These are phyloP conservation scores for Rhabditoides inermis DNA, from an alignment of 2,888 invertebrate species.

Conservation along the genomic window DNA sequence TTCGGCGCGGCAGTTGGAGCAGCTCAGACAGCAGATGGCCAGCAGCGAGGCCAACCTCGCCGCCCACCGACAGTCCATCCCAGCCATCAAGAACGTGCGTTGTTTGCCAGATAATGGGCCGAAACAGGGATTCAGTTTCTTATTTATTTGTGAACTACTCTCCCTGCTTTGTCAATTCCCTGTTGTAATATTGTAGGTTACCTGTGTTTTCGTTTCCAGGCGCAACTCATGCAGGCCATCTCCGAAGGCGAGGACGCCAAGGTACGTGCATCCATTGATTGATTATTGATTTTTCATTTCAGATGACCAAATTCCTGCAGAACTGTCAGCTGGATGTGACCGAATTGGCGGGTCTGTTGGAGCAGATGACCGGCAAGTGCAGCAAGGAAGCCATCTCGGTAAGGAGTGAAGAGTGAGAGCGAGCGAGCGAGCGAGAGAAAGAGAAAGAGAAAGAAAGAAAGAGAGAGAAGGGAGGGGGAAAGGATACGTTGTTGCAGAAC, in stretches of 20 bases:
- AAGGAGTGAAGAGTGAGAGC: slow-evolving; percentile 3
- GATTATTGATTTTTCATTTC: too few relatives aligned
- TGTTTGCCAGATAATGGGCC: too few relatives aligned
- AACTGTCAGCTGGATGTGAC: slow-evolving; percentile 71
- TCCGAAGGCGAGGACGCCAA: slow-evolving; percentile 8
- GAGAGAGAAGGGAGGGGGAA: background rate
- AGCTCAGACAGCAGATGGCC: slow-evolving; percentile 69
- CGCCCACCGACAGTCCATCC: slow-evolving; percentile 79
- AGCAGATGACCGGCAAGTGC: slow-evolving; percentile 81
- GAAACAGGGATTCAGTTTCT: too few relatives aligned
- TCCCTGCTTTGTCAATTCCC: background rate
- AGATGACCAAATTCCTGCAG: slow-evolving; percentile 42
- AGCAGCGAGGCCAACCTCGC: slow-evolving; percentile 90
- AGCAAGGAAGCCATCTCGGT: slow-evolving; percentile 91
- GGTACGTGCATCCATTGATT: too few relatives aligned
- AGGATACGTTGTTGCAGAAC: slow-evolving; percentile 56
- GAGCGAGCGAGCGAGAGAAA: too few relatives aligned
- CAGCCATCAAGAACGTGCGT: slow-evolving; percentile 70
- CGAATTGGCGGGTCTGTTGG: slow-evolving; percentile 75
- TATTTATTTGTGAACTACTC: slow-evolving; percentile 1
- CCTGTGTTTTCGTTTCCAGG: background rate
- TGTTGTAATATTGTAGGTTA: background rate
- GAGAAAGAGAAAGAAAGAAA: background rate
- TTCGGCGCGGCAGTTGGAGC: too few relatives aligned
- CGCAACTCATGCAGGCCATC: background rate